Evolutionary conservation across 1,140 invertebrate species (phyloP), one percentile per base, ranked within the genome.

Genomic region (Megalonaias nervosa): DNA sequence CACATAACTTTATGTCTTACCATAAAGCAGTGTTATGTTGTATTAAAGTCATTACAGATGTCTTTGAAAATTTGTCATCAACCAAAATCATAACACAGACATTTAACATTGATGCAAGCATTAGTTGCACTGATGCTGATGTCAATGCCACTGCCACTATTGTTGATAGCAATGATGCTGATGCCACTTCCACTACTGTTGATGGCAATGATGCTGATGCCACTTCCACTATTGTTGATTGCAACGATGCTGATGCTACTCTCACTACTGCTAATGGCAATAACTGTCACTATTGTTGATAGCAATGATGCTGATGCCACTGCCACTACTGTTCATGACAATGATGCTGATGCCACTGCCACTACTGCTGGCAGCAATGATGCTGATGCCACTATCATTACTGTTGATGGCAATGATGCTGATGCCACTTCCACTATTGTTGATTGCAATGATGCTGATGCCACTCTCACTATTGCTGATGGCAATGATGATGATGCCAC

Each of bases 401-500:
- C n/a, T n/a, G 13, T 71, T 21, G 26, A 26, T 2, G 2, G 26
- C 26, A 26, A 26, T 26, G 26, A 26, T 26, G 26, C 26, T 26
- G 26, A 58, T 59, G 26, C 23, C 61, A 58, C 56, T 62, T 0
- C 9, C 57, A 55, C 9, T 71, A 55, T 6, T 71, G 69, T 60
- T 71, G 69, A 58, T 71, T 21, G 31, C 57, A 55, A 58, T 71
- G 69, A 58, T 71, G 69, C 17, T 66, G 69, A 71, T 71, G 69
- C 56, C 57, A 55, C 9, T 71, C 2, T 60, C 59, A n/a, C n/a
- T n/a, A n/a, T n/a, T n/a, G n/a, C n/a, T n/a, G 48, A 62, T 0
- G 55, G 57, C 11, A 21, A 58, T 60, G 69, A 26, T 26, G 26
- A 2, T 26, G 26, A 26, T 26, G 26, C 26, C 26, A 58, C 26